Base-by-base conservation (phyloP, 2,113 vertebrate genomes). In the Aphyosemion australe region DNA sequence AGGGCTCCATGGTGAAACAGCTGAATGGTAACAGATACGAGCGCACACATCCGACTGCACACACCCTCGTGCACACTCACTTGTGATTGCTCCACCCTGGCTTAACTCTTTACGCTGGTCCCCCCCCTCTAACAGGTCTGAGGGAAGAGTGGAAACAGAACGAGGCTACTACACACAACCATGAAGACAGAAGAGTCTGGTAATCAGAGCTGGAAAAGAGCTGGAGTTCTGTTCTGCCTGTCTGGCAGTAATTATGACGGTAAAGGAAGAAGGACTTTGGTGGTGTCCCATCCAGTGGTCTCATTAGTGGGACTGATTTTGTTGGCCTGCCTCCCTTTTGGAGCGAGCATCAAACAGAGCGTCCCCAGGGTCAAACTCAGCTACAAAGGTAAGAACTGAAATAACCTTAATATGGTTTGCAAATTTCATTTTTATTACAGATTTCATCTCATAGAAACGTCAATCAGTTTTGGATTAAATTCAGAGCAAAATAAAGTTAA, bases 341-440 rank as follows among this genome's bases (percentile, higher is more conserved):
- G 61, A 74, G 88, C 91, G 71, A 92, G 79, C 1, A 90, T 93
- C 84, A 98, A 94, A 90, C 95, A 96, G 90, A 96, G 92, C 76
- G 84, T 98, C 65, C 95, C 97, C 61, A 93, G 97, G 64, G 93
- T 98, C 78, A 96, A 94, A 83, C 94, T 98, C 69, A 93, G 92
- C 79, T 93, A 97, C 82, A 96, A 94, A 96, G 97, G 97, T 99
- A 94, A 94, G 86, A 64, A 18, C 3, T 69, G 6, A 54, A 74
- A 50, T 62, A 63, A 18, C 60, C 21, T 51, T 65, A 7, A 52
- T 69, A 54, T 2, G 32, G 32, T 51, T 8, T 69, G 10, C n/a
- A 50, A 4, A 54, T 60, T 48, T 47, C 12, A 26, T 34, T 58
- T 8, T 15, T 52, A 20, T 51, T 73, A 12, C 18, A 18, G 39